Evolutionary conservation across 2,888 invertebrate species (phyloP), one percentile per base, ranked within the genome.

Genomic region (Omphaloscelis lunosa): DNA sequence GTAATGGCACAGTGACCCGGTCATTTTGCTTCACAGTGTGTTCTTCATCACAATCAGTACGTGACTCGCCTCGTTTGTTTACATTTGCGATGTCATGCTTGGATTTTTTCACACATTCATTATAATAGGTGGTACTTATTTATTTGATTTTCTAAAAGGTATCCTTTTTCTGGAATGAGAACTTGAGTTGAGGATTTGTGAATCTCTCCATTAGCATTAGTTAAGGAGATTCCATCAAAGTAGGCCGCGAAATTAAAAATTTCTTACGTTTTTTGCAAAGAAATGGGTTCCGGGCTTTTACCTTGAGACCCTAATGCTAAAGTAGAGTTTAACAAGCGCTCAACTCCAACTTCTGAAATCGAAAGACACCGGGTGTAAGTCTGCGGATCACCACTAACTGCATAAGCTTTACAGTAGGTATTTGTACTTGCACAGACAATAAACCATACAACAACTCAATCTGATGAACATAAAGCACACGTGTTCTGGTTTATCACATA

Each of bases 1-100:
- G 86, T 89, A 88, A 91, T 90, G 89, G 81, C 88, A 89, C 85
- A 80, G 75, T 90, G 90, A 89, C 91, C 90, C 85, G 85, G 85
- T 89, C 86, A 86, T 85, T 80, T 73, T 77, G 66, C 56, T 41
- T 34, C 66, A 41, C 74, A 74, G 51, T 80, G 67, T 77, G 39
- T 48, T 77, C 80, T 81, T 80, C 83, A 77, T 84, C 80, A 77
- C 75, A 80, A 80, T 82, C 75, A 53, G 79, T 67, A 75, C 72
- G 74, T 82, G 72, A 72, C 68, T 70, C 48, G 34, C 41, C 51
- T 56, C 48, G n/a, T 75, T 56, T 79, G 79, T 79, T 71, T 82
- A 69, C 53, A 72, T 82, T 72, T 75, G 56, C 48, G 23, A 61
- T 73, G 61, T 66, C 61, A 61, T 77, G 12, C 61, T 68, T 67